Evolutionary conservation across 2,113 vertebrate genomes (phyloP).

Genomic region (Megaleporinus macrocephalus): DNA sequence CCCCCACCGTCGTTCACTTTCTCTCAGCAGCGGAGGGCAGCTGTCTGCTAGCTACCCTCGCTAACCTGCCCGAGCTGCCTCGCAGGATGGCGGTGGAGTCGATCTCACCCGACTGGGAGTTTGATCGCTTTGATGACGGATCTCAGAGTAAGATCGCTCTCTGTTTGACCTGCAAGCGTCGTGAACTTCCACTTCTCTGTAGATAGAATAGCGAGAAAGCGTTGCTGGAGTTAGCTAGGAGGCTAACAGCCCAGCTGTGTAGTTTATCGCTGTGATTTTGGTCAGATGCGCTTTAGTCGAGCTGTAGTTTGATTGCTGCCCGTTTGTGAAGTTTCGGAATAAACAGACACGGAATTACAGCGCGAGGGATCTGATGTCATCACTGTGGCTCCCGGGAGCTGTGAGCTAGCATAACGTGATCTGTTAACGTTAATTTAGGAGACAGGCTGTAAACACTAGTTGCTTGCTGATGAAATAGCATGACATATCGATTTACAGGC

Average conservation of each 20-base stretch:
- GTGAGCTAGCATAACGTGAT: background rate
- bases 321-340: background rate
- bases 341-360: no score
- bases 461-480: no score
- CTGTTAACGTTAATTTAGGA: no score
- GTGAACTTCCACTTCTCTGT: no score
- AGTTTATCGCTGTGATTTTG: background rate
- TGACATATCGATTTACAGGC: no score
- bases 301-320: background rate
- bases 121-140: slow-evolving; percentile 95
- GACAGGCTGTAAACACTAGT: background rate
- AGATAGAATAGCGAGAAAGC: slow-evolving; percentile 28
- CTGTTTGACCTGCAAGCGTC: background rate
- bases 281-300: slow-evolving; percentile 11
- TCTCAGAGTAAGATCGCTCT: slow-evolving; percentile 87
- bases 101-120: slow-evolving; percentile 92
- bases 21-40: no score
- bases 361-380: background rate
- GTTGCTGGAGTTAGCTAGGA: slow-evolving; percentile 17
- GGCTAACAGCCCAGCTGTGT: background rate
- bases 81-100: slow-evolving; percentile 87
- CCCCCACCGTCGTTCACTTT: background rate
- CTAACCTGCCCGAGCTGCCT: background rate
- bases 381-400: background rate
- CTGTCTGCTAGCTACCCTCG: no score